A percentile compares a stretch with the other conserved stretches of the same genome.
phyloP scores from a whole-genome alignment of 2,888 invertebrate species.

The Rutpela maculata region DNA sequence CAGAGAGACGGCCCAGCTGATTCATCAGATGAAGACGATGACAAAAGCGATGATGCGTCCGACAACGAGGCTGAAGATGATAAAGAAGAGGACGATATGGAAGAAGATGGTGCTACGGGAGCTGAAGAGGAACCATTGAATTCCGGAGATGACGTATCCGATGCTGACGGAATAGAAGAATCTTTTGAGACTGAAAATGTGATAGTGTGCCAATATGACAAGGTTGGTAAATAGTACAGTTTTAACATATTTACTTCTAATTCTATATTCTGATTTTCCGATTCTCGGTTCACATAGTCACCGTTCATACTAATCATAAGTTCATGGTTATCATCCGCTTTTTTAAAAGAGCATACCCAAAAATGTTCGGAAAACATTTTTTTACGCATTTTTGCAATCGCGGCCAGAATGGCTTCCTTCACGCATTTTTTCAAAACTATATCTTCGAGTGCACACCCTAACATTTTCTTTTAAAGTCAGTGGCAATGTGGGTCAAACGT shows the following conservation, averaged over 20 bases:
- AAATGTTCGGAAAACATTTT: too few species aligned
- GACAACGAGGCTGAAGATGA: slow-evolving; percentile 78
- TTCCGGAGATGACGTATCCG: slow-evolving; percentile 97
- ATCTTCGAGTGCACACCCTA: too few species aligned
- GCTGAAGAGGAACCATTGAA: slow-evolving; percentile 90
- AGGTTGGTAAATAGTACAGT: slow-evolving; percentile 70
- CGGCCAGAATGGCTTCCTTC: too few species aligned
- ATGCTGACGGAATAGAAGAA: slow-evolving; percentile 91
- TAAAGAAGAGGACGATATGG: slow-evolving; percentile 81
- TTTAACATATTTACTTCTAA: too few species aligned
- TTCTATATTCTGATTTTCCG: neutral
- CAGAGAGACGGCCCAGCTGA: slow-evolving; percentile 78
- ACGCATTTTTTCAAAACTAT: too few species aligned
- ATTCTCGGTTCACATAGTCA: neutral
- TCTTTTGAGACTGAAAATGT: slow-evolving; percentile 99
- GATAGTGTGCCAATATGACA: slow-evolving; percentile 99
- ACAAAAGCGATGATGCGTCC: slow-evolving; percentile 80
- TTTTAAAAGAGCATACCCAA: too few species aligned
- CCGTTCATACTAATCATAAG: neutral
- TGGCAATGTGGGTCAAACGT: too few species aligned
- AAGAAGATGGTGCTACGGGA: slow-evolving; percentile 72
- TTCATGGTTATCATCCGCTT: too few species aligned
- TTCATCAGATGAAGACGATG: slow-evolving; percentile 81
- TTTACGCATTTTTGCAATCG: too few species aligned
- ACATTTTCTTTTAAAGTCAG: too few species aligned